Conservation (phyloP, 2,797 vertebrate species). For the Hirundo rustica region DNA sequence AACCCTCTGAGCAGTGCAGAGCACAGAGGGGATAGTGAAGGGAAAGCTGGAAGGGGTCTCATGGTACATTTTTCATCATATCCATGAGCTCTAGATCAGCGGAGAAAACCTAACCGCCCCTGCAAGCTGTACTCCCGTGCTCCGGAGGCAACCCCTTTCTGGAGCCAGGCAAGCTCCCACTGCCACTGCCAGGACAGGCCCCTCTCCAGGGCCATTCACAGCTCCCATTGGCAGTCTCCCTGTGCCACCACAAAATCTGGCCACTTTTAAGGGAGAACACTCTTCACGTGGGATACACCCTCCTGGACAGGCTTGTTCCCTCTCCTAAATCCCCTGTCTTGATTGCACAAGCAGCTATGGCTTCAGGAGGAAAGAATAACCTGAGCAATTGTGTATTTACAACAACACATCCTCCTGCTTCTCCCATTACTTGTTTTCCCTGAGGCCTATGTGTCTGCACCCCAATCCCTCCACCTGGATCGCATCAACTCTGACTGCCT, state of each 20-base stretch:
- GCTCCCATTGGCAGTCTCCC: background rate
- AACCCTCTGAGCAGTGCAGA: background rate
- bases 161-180: background rate
- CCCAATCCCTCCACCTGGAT: background rate
- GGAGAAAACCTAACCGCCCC: rapidly evolving
- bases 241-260: background rate
- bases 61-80: background rate
- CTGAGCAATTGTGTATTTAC: background rate
- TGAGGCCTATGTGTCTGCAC: background rate
- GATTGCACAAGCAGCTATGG: background rate
- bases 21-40: background rate
- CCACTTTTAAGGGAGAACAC: background rate
- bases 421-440: background rate
- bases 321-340: background rate
- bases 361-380: background rate
- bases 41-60: background rate
- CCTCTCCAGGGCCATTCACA: background rate
- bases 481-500: background rate
- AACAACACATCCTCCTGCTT: background rate
- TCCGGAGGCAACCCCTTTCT: rapidly evolving
- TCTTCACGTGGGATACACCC: rapidly evolving
- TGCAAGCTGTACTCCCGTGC: background rate
- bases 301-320: background rate
- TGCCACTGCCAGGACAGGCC: background rate
- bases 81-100: background rate